phyloP scores from a whole-genome alignment of 2,888 invertebrate genomes.

The Phania funesta region DNA sequence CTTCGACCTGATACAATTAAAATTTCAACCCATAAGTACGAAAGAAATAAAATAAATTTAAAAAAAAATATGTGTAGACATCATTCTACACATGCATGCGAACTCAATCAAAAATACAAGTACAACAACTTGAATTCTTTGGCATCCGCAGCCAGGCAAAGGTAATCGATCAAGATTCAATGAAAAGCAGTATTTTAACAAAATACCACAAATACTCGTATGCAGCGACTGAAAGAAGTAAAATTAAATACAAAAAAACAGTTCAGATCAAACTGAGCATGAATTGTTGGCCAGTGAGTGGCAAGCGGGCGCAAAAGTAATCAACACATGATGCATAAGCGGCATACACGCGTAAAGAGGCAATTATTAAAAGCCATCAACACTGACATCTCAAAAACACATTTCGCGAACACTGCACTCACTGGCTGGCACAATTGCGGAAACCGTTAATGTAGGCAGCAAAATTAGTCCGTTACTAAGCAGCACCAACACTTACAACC shows the following conservation, averaged over 20 bases:
- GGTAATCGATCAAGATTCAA: slow-evolving; percentile 66
- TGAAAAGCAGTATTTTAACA: slow-evolving; percentile 52
- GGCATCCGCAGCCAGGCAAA: slow-evolving; percentile 14
- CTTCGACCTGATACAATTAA: background rate
- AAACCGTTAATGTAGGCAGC: slow-evolving; percentile 57
- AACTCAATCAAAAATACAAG: background rate
- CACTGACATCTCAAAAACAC: slow-evolving; percentile 55
- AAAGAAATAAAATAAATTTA: background rate
- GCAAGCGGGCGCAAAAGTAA: slow-evolving; percentile 67
- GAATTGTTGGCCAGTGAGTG: slow-evolving; percentile 12
- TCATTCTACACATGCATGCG: slow-evolving; percentile 3
- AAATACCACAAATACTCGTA: slow-evolving; percentile 42
- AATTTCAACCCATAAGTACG: background rate
- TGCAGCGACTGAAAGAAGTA: slow-evolving; percentile 1
- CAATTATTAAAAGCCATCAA: slow-evolving; percentile 59
- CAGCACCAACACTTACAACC: slow-evolving; percentile 11
- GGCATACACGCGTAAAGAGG: slow-evolving; percentile 55
- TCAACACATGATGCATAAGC: slow-evolving; percentile 61
- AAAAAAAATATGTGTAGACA: background rate
- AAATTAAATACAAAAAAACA: background rate
- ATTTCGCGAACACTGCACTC: slow-evolving; percentile 30
- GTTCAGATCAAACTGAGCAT: slow-evolving; percentile 8
- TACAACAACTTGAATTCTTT: slow-evolving; percentile 23
- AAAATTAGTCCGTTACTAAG: slow-evolving; percentile 59
- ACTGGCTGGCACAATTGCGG: slow-evolving; percentile 51